These are phyloP conservation scores for Hemicrepidius hirtus DNA, from an alignment of 2,888 invertebrate species.

Conservation along the genomic window DNA sequence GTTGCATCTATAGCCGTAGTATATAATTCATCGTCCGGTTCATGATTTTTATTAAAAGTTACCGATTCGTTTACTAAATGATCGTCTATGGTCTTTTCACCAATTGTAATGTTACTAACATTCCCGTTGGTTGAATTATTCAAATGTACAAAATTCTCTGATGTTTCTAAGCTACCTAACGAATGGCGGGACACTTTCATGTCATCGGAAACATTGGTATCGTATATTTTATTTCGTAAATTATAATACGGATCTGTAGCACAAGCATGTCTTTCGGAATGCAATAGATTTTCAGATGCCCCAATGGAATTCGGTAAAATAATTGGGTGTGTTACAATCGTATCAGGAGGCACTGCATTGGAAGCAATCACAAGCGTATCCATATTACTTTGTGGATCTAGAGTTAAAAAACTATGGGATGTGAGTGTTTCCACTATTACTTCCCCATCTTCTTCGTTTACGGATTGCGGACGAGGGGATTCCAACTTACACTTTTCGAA, in stretches of 20 bases:
- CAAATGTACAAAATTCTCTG: conserved; percentile 71
- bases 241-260: conserved; percentile 53
- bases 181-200: conserved; percentile 78
- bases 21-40: conserved; percentile 66
- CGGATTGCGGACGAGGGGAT: no score
- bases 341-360: no score
- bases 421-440: no score
- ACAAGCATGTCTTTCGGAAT: conserved; percentile 61
- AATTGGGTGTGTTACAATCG: conserved; percentile 59
- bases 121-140: conserved; percentile 58
- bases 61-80: neutral
- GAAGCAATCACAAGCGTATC: no score
- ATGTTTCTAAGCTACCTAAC: conserved; percentile 79
- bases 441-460: no score
- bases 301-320: neutral
- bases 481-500: no score
- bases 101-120: conserved; percentile 56
- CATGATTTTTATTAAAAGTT: neutral
- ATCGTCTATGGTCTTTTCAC: conserved; percentile 71
- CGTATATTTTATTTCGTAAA: conserved; percentile 62
- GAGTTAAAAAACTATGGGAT: no score
- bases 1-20: conserved; percentile 75
- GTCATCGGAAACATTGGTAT: conserved; percentile 79
- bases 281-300: conserved; percentile 24
- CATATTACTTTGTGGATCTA: no score